Base-by-base conservation (phyloP, 2,888 invertebrate genomes). In the Cephus spinipes region DNA sequence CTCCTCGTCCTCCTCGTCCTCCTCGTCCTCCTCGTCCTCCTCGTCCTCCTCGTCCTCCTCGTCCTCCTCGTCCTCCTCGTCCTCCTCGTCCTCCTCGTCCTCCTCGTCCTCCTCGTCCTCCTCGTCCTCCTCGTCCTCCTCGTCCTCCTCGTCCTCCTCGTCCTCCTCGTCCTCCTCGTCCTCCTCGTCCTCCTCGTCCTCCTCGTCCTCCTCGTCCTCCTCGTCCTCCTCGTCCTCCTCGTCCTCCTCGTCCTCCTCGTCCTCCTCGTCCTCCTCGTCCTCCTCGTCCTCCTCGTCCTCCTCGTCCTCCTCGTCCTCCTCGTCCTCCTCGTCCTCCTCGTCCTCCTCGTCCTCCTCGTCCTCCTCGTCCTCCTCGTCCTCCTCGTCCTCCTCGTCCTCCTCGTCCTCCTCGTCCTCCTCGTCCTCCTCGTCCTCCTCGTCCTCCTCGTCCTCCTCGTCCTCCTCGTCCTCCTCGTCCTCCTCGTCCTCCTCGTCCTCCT, bases 141-240 rank as follows among this genome's bases (percentile, higher is more conserved):
- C n/a, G n/a, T n/a, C n/a, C n/a, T n/a, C n/a, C n/a, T n/a, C n/a
- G n/a, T n/a, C n/a, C n/a, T n/a, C n/a, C n/a, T n/a, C n/a, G n/a
- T n/a, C n/a, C n/a, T n/a, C n/a, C n/a, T n/a, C n/a, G n/a, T n/a
- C n/a, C n/a, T n/a, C n/a, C n/a, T n/a, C n/a, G n/a, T n/a, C n/a
- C n/a, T n/a, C n/a, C n/a, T n/a, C n/a, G n/a, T n/a, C n/a, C n/a
- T n/a, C n/a, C n/a, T n/a, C n/a, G n/a, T n/a, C n/a, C n/a, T n/a
- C n/a, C n/a, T n/a, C n/a, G n/a, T n/a, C n/a, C n/a, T n/a, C n/a
- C n/a, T n/a, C n/a, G 12, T 68, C 68, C 12, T 68, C 68, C 12
- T 68, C 68, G 68, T 68, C 68, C 12, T 68, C 68, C 68, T 68
- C 68, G 68, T 68, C 68, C 68, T 68, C 68, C 68, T 68, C 68